Base-by-base conservation (phyloP, 2,797 vertebrate species). In the Falco columbarius region DNA sequence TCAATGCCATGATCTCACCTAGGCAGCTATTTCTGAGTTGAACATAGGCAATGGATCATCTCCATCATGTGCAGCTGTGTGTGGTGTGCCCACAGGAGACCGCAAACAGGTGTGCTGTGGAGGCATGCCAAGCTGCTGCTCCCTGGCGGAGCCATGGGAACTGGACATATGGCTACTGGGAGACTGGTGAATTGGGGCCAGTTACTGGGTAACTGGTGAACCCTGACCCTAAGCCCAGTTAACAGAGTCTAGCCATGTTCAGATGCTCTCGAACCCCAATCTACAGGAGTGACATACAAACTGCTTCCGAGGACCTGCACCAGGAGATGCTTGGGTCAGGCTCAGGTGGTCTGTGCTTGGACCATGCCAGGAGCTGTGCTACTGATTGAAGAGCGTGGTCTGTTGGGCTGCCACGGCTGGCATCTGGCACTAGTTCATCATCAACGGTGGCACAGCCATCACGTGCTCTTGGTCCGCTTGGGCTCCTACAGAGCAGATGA, bases 71-170 rank as follows among this genome's bases (percentile, higher is more conserved):
- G 36, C 36, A 46, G 66, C 54, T 0, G 0, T n/a, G n/a, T 19
- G 12, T 83, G 76, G 7, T 51, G 81, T 46, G 13, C 80, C 38
- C 81, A 30, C 55, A 38, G 66, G 54, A 54, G 13, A 87, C 52
- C 58, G 49, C 71, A 30, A 46, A 80, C 93, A 96, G 91, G 59
- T 95, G 94, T 92, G 63, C 86, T 82, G 34, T 70, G 86, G 76
- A 92, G 29, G 16, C 6, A 18, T 70, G 91, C 89, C 94, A 92
- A 70, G 46, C 46, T 72, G 23, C 81, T 71, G 79, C 67, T 68
- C 75, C 0, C 0, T 1, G 5, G 12, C 68, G 76, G 68, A 73
- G 59, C 76, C 81, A 17, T 96, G 93, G 74, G 95, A 96, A 96
- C 30, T 79, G 70, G 17, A 86, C 95, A 84, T 91, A 63, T 94